Evolutionary conservation across 1,140 invertebrate species (phyloP).

Genomic region (Pemphigus obesinymphae): DNA sequence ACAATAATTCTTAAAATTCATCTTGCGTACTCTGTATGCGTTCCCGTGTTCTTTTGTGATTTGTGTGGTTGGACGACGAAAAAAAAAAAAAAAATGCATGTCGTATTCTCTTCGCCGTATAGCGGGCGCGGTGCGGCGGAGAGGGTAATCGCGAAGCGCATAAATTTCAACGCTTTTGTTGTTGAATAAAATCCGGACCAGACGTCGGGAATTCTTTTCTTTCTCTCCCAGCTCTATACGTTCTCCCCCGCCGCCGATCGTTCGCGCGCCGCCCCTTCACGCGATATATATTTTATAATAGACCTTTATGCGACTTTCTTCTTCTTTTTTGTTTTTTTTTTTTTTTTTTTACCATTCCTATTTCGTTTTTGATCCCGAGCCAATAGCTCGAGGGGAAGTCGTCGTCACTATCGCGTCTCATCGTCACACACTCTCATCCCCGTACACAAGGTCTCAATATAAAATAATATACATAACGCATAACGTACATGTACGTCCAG

Average conservation of each 20-base stretch:
- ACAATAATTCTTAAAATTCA: slow-evolving; percentile 36
- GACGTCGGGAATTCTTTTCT: slow-evolving; percentile 34
- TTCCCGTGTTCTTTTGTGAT: slow-evolving; percentile 24
- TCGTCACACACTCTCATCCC: slow-evolving; percentile 25
- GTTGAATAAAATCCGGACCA: slow-evolving; percentile 39
- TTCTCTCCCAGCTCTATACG: not conserved
- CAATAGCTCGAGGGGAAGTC: not conserved
- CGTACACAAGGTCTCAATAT: not conserved
- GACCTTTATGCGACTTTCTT: not conserved
- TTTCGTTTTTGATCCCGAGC: slow-evolving; percentile 8
- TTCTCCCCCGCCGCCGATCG: not conserved
- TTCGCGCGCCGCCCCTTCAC: not conserved
- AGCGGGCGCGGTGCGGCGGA: not conserved
- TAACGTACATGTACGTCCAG: not conserved
- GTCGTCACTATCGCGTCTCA: no score
- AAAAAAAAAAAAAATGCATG: slow-evolving; percentile 18
- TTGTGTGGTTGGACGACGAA: not conserved
- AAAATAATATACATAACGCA: not conserved
- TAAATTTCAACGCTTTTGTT: slow-evolving; percentile 41
- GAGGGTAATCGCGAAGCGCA: slow-evolving; percentile 35
- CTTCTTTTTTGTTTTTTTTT: not conserved
- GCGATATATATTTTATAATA: slow-evolving; percentile 22
- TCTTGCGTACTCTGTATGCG: slow-evolving; percentile 19
- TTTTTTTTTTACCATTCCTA: not conserved
- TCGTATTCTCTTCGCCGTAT: not conserved